phyloP scores from a whole-genome alignment of 92 coral and sea anemone genomes.

The Epizoanthus illoricatus region DNA sequence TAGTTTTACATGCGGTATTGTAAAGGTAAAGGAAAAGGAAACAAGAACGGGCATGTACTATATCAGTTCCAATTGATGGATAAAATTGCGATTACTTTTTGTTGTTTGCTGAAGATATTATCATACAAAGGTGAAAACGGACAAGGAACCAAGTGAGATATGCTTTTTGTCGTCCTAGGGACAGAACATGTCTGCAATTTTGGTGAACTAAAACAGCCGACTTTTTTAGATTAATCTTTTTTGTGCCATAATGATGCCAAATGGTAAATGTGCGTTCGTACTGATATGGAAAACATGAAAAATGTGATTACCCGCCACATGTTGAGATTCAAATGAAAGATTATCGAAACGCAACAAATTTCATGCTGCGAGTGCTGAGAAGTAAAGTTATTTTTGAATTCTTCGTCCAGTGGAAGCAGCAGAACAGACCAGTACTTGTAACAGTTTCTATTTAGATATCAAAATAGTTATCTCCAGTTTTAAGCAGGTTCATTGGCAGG shows the following conservation, averaged over 20 bases:
- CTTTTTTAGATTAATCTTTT: not conserved
- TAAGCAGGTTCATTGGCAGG: no score
- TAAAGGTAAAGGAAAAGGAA: no score
- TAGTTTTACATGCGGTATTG: no score
- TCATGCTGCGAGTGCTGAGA: not conserved
- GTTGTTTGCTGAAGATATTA: not conserved
- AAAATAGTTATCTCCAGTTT: no score
- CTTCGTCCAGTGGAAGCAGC: no score
- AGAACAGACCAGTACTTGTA: no score
- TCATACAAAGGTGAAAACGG: not conserved
- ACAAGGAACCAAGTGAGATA: not conserved
- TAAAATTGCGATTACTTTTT: no score
- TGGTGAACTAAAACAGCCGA: not conserved
- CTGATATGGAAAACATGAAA: conserved; percentile 10
- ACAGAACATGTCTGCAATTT: not conserved
- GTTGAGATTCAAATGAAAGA: conserved; percentile 1
- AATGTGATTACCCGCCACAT: conserved; percentile 9
- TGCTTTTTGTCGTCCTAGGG: not conserved
- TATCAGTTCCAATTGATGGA: no score
- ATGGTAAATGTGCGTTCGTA: not conserved
- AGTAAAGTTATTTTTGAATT: not conserved
- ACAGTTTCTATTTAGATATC: no score
- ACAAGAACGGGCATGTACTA: no score
- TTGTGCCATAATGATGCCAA: conserved; percentile 9
- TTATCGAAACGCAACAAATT: not conserved